These are phyloP conservation scores for silkworm (Bombyx mori) DNA, from an alignment of 1,140 invertebrate species.

Conservation along the genomic window DNA sequence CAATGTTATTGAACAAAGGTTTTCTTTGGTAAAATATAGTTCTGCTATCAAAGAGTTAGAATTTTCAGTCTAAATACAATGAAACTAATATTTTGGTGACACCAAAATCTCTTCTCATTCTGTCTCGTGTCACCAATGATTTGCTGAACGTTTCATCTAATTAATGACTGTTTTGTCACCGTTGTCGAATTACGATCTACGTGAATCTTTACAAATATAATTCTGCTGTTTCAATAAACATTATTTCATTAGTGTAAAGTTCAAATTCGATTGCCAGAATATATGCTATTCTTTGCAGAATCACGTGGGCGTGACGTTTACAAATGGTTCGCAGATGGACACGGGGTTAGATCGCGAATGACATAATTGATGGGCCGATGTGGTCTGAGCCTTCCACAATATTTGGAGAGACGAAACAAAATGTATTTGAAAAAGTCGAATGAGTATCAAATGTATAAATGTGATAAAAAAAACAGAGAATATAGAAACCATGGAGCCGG, in stretches of 20 bases:
- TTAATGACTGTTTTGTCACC: conserved; percentile 45
- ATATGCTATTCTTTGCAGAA: conserved; percentile 11
- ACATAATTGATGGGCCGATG: conserved; percentile 39
- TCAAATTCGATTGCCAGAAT: conserved; percentile 11
- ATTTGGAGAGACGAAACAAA: conserved; percentile 13
- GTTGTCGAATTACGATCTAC: conserved; percentile 28
- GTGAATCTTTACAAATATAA: conserved; percentile 11
- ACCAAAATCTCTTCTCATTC: conserved; percentile 28
- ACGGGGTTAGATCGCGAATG: conserved; percentile 40
- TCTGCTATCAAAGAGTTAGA: too few relatives aligned
- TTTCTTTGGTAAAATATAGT: too few relatives aligned
- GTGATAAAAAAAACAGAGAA: too few relatives aligned
- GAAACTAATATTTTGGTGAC: conserved; percentile 3
- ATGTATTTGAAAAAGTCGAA: conserved; percentile 5
- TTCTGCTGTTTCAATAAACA: conserved; percentile 5
- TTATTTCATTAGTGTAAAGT: conserved; percentile 16
- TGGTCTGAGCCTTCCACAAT: conserved; percentile 16
- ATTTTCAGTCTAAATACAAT: neutral
- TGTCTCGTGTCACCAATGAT: conserved; percentile 28
- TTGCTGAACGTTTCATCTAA: conserved; percentile 35
- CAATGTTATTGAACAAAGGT: too few relatives aligned
- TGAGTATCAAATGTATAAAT: too few relatives aligned
- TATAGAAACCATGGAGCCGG: too few relatives aligned
- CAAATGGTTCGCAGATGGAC: conserved; percentile 43
- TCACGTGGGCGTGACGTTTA: conserved; percentile 33